These are phyloP conservation scores for Cuculus canorus DNA, from an alignment of 2,797 vertebrate species.

Conservation along the genomic window DNA sequence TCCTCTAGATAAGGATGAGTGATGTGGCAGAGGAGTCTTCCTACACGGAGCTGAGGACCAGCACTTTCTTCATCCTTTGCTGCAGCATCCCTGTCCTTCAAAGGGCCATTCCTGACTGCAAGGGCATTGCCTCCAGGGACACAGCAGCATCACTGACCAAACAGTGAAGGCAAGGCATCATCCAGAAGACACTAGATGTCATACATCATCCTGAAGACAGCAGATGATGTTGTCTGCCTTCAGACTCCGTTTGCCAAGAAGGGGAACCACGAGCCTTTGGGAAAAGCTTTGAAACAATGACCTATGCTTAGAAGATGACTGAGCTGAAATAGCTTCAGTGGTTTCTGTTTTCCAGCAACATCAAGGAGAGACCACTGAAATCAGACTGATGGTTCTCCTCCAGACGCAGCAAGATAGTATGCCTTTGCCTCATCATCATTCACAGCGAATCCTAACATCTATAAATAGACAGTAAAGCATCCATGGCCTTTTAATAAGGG, in stretches of 20 bases:
- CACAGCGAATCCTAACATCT: neutral
- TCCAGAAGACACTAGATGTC: neutral
- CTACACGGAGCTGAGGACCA: neutral
- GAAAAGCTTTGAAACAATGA: neutral
- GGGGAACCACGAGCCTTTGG: neutral
- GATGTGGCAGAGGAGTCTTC: neutral
- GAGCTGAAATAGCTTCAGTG: neutral
- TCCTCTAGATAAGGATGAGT: neutral
- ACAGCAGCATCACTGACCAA: neutral
- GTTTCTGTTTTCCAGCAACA: neutral
- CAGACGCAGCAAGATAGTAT: neutral
- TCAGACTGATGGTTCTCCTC: neutral
- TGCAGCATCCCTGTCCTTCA: neutral
- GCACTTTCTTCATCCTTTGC: neutral
- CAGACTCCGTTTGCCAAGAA: neutral
- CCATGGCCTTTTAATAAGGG: neutral
- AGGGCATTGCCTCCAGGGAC: neutral
- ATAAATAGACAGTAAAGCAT: neutral
- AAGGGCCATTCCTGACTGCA: neutral
- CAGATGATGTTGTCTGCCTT: neutral
- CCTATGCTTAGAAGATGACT: neutral
- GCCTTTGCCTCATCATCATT: neutral
- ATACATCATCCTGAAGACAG: neutral
- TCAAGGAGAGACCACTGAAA: neutral
- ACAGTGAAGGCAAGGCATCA: neutral